Evolutionary conservation across 2,797 vertebrate genomes (phyloP).

Genomic region (Ptychadena robeensis): DNA sequence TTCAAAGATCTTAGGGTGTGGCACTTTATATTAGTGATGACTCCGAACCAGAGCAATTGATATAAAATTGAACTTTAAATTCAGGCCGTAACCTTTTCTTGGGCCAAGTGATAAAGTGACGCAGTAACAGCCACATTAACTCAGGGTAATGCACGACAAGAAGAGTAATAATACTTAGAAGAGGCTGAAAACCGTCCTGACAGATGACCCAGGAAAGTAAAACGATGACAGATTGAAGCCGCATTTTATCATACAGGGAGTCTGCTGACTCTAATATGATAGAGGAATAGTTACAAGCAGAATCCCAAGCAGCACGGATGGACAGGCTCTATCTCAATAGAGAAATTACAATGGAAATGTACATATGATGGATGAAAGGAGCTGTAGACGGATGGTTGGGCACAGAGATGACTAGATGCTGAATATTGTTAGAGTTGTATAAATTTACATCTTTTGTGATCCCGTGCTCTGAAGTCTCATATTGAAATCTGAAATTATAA

Average conservation of each 20-base stretch:
- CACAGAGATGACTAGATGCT: background rate
- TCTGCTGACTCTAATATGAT: slow-evolving; percentile 9
- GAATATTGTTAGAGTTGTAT: background rate
- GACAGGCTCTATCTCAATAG: background rate
- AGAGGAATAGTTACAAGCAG: slow-evolving; percentile 27
- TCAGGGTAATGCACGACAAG: background rate
- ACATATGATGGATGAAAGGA: background rate
- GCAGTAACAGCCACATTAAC: background rate
- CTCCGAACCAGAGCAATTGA: background rate
- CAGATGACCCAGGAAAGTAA: slow-evolving; percentile 2
- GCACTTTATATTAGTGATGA: background rate
- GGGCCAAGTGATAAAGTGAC: background rate
- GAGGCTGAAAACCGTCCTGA: background rate
- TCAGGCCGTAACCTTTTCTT: background rate
- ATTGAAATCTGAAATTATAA: background rate
- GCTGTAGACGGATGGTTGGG: background rate
- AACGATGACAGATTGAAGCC: slow-evolving; percentile 14
- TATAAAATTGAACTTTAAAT: background rate
- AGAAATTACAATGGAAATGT: background rate
- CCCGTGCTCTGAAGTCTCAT: background rate
- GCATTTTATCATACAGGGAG: slow-evolving; percentile 16
- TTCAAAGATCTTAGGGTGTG: too few species aligned
- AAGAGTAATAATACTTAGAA: background rate
- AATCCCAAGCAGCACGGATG: background rate
- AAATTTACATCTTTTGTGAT: background rate